Evolutionary conservation across 2,113 vertebrate species (phyloP), one percentile per base, ranked within the genome.

Genomic region (Oryzias celebensis): DNA sequence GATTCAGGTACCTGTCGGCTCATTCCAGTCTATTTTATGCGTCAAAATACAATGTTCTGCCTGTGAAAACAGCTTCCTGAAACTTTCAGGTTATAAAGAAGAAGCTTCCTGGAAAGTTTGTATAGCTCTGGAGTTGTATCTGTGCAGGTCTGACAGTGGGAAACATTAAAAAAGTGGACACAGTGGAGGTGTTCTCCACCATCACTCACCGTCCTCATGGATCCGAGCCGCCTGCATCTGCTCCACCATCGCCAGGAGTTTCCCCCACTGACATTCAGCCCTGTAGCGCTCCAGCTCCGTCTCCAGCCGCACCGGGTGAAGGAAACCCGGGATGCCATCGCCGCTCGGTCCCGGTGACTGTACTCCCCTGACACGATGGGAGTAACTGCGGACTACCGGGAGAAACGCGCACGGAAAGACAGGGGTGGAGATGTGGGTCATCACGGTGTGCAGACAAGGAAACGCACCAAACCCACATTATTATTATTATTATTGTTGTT

Each of bases 231-330:
- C 84, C 62, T 79, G 74, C 68, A 92, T 87, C 72, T 92, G 91
- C 24, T 92, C 90, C 52, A 92, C 69, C 53, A 90, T 69, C 46
- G 68, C 52, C 42, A 88, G 89, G 8, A 93, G 87, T 52, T 82
- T 86, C 42, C 92, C 90, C 92, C 91, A 92, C 75, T 92, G 91
- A 31, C 91, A 91, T 81, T 92, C 91, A 55, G 90, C 91, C 17
- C 92, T 78, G 78, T 65, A 87, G 48, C 91, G 90, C 65, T 92
- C 92, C 50, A 92, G 70, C 85, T 92, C 91, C 62, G 83, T 78
- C 58, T 92, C 91, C 55, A 93, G 58, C 2, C 91, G 91, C 61
- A 83, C 45, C 69, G 91, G 91, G 87, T 91, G 84, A 92, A 90
- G 20, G 91, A 92, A 26, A 90, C 63, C 51, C 92, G 83, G 57